phyloP scores from a whole-genome alignment of 2,888 invertebrate species.

The Tenthredo notha region DNA sequence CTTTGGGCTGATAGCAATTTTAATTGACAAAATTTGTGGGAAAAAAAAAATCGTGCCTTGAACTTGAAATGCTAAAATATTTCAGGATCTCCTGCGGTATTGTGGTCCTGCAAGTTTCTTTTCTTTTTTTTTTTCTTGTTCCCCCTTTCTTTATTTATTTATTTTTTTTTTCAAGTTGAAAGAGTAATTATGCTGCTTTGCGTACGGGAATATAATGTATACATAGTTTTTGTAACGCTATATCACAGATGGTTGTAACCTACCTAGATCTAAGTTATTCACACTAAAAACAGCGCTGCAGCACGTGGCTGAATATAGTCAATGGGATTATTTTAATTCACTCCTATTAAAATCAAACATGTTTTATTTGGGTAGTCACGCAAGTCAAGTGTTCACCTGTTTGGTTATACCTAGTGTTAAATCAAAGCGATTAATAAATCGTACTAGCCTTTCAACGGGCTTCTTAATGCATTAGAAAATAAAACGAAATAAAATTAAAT shows the following conservation, averaged over 20 bases:
- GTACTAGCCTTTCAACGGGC: constrained; percentile 29
- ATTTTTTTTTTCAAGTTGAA: neutral
- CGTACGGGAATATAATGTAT: neutral
- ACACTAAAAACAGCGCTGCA: constrained; percentile 48
- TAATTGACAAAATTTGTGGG: neutral
- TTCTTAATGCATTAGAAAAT: neutral
- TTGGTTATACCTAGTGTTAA: neutral
- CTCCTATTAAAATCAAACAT: constrained; percentile 47
- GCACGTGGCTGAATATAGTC: constrained; percentile 51
- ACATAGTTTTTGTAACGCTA: constrained; percentile 21
- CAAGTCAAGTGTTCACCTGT: constrained; percentile 47
- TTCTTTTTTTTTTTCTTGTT: neutral
- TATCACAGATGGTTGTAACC: constrained; percentile 15
- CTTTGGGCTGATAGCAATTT: neutral
- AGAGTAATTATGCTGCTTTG: neutral
- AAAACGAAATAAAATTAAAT: neutral
- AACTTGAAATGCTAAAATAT: neutral
- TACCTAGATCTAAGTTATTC: constrained; percentile 30
- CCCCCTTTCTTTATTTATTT: neutral
- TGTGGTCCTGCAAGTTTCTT: neutral
- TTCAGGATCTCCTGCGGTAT: neutral
- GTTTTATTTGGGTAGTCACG: constrained; percentile 48
- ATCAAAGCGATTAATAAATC: constrained; percentile 38
- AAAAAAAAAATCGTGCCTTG: neutral
- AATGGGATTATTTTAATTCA: constrained; percentile 50